A percentile compares a stretch with the other conserved stretches of the same genome.
Conservation (phyloP, 2,888 invertebrate genomes). For the Acronicta leporina region DNA sequence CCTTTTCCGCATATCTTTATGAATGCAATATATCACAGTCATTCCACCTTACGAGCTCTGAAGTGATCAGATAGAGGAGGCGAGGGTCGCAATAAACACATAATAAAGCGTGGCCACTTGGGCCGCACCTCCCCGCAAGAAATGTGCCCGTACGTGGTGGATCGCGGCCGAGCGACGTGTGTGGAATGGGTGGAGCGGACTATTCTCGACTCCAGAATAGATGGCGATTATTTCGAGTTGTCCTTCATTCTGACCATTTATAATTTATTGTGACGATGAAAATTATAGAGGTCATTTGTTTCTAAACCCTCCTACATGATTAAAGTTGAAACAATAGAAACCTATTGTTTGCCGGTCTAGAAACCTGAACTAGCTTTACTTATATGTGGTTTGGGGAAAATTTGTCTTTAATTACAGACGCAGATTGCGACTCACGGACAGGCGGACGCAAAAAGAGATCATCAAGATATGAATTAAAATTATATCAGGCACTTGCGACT, state of each 20-base stretch:
- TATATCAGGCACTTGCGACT: too few relatives aligned
- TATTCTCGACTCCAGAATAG: slow-evolving; percentile 33
- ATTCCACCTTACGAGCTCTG: slow-evolving; percentile 63
- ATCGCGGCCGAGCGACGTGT: slow-evolving; percentile 47
- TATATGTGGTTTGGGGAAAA: neutral
- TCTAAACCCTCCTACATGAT: neutral
- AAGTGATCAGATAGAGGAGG: slow-evolving; percentile 72
- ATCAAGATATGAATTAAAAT: too few relatives aligned
- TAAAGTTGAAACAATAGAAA: neutral
- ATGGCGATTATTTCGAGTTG: slow-evolving; percentile 35
- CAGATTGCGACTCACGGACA: too few relatives aligned
- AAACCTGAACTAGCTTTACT: neutral
- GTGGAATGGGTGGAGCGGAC: slow-evolving; percentile 39
- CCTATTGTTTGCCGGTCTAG: neutral
- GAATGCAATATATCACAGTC: slow-evolving; percentile 59
- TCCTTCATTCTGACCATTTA: slow-evolving; percentile 11
- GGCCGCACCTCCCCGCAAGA: slow-evolving; percentile 58
- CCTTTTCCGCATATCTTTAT: slow-evolving; percentile 49
- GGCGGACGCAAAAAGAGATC: too few relatives aligned
- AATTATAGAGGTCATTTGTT: neutral
- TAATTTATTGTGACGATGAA: neutral
- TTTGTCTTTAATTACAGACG: too few relatives aligned
- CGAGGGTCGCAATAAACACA: slow-evolving; percentile 76
- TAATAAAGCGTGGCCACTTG: slow-evolving; percentile 67
- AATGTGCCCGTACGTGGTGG: slow-evolving; percentile 53